Base-by-base conservation (phyloP, 2,888 invertebrate genomes). In the Cerceris rybyensis region DNA sequence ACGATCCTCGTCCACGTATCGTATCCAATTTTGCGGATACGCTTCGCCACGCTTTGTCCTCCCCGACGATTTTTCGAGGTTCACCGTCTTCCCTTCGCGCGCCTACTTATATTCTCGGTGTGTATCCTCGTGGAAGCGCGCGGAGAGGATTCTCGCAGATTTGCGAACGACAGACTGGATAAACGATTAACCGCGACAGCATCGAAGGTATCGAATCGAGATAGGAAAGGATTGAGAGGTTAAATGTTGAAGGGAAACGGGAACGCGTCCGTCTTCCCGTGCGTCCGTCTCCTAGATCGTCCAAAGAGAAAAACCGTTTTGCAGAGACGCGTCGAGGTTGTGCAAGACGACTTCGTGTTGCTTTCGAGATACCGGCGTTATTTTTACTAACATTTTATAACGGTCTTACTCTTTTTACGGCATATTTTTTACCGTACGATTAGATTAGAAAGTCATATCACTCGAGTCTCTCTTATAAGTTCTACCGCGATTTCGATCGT, bases 331-430 rank as follows among this genome's bases (percentile, higher is more conserved):
- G 69, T 50, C 16, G 68, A 46, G 14, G 46, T 7, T 14, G 13
- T 46, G 41, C 42, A 39, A 50, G 41, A 50, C 50, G 42, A 66
- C 54, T 77, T 75, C 73, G 65, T 58, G 65, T 74, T 83, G 54
- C 74, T 73, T 80, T 77, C 54, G 50, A 70, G 63, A 72, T 74
- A 71, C 60, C 63, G 58, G 75, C 60, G 60, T 85, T 84, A 69
- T 83, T 83, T 78, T 73, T 83, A 76, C 81, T 65, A 70, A 70
- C 59, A 66, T 75, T 80, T 79, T 79, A 76, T 65, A 76, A 81
- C 17, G 11, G 11, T 16, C 28, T 46, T 64, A 72, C 61, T 75
- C 75, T 66, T 75, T 78, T 74, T 63, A 68, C 52, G 67, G 75
- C 70, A 68, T 76, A 80, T 71, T 80, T 69, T 70, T 66, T 74